Conservation (phyloP, 2,888 invertebrate genomes). For the Calameuta filiformis region DNA sequence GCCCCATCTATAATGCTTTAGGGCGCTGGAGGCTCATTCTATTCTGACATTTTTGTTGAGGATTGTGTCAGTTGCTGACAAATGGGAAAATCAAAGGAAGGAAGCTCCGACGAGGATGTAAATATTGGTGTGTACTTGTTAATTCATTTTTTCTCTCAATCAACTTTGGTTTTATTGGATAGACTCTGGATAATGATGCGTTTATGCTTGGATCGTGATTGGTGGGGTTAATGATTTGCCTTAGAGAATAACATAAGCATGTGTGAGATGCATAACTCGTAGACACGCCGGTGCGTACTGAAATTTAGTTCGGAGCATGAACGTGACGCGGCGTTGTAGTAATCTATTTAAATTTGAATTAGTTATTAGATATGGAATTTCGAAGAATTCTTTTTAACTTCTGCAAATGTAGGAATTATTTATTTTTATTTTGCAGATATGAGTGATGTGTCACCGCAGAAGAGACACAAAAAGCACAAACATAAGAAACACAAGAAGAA, state of each 20-base stretch:
- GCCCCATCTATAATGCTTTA: conserved; percentile 1
- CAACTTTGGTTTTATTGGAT: background rate
- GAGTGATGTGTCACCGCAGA: conserved; percentile 64
- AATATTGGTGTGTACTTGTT: conserved; percentile 35
- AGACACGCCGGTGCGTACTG: background rate
- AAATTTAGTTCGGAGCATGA: background rate
- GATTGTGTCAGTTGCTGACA: background rate
- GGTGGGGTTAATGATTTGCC: background rate
- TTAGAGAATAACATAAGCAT: background rate
- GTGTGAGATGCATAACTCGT: background rate
- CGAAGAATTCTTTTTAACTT: background rate
- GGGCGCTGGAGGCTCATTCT: background rate
- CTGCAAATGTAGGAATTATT: background rate
- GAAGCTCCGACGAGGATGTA: conserved; percentile 51
- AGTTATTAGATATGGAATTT: background rate
- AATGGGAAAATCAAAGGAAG: conserved; percentile 52
- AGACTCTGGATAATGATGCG: background rate
- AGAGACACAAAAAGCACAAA: conserved; percentile 75
- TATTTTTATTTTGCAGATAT: conserved; percentile 26
- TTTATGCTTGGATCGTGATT: background rate
- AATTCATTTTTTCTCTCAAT: background rate
- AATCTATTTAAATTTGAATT: background rate
- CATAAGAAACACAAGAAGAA: conserved; percentile 73
- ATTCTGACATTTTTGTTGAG: background rate
- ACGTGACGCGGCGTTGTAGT: background rate